These are phyloP conservation scores for Leistus spinibarbis DNA, from an alignment of 2,888 invertebrate genomes.

Conservation along the genomic window DNA sequence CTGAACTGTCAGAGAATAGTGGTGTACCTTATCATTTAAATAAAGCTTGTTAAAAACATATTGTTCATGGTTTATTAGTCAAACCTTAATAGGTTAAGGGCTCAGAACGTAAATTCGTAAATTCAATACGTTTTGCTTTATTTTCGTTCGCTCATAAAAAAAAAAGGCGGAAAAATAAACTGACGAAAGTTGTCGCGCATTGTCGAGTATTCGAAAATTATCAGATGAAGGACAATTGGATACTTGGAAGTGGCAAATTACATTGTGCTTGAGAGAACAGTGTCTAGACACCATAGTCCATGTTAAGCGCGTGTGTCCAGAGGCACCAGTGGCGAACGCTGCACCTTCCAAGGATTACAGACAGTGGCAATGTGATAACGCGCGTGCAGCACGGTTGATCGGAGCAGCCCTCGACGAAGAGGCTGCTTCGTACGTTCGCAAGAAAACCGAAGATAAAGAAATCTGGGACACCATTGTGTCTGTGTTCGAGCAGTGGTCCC, in stretches of 20 bases:
- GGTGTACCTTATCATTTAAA: no score
- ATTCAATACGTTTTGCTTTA: no score
- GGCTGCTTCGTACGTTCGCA: constrained; percentile 41
- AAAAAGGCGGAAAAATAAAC: not conserved
- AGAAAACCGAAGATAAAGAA: constrained; percentile 34
- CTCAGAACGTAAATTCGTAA: no score
- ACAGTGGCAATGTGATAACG: constrained; percentile 43
- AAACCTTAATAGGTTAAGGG: no score
- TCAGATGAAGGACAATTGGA: constrained; percentile 42
- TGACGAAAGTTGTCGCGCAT: no score
- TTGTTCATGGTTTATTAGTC: no score
- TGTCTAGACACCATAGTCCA: constrained; percentile 41
- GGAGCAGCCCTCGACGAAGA: constrained; percentile 44
- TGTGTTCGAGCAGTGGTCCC: constrained; percentile 43
- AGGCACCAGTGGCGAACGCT: constrained; percentile 29
- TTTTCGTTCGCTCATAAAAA: no score
- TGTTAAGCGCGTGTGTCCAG: constrained; percentile 42
- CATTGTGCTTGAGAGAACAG: constrained; percentile 43
- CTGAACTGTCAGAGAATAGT: no score
- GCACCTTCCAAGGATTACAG: constrained; percentile 41
- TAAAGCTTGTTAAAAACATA: no score
- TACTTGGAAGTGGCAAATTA: constrained; percentile 45
- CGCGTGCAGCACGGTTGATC: constrained; percentile 42
- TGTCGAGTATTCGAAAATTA: constrained; percentile 40
- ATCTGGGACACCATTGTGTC: no score